Conservation (phyloP, 2,797 vertebrate genomes). For the Mus minutoides region DNA sequence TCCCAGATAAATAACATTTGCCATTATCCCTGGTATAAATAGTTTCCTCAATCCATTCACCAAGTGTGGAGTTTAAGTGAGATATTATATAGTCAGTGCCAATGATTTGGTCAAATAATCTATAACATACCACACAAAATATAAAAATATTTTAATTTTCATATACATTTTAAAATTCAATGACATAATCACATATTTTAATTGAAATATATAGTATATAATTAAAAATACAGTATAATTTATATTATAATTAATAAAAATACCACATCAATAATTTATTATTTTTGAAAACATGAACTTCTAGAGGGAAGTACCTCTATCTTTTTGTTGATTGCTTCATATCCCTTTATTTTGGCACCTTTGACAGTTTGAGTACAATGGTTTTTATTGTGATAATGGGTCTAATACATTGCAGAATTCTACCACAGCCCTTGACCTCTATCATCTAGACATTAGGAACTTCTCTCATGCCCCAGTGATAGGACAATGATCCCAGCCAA, state of each 20-base stretch:
- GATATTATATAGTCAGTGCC: background rate
- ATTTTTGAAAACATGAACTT: slow-evolving; percentile 10
- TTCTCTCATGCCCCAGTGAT: background rate
- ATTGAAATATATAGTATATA: background rate
- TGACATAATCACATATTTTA: background rate
- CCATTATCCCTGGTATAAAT: background rate
- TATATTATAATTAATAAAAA: background rate
- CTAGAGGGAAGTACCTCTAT: background rate
- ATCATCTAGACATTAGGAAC: background rate
- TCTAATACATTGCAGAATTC: background rate
- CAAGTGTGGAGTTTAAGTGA: background rate
- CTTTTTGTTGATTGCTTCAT: background rate
- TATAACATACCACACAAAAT: background rate
- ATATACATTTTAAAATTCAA: background rate
- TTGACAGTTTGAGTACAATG: background rate
- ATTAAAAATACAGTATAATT: background rate
- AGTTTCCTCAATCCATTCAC: background rate
- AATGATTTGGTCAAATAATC: background rate
- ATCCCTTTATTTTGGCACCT: background rate
- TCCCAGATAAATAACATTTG: background rate
- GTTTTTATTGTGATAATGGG: background rate
- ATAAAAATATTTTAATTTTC: background rate
- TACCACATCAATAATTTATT: background rate
- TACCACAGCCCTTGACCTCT: background rate
- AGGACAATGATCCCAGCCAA: background rate